Evolutionary conservation across 2,113 vertebrate species (phyloP).

Genomic region (Indri indri): DNA sequence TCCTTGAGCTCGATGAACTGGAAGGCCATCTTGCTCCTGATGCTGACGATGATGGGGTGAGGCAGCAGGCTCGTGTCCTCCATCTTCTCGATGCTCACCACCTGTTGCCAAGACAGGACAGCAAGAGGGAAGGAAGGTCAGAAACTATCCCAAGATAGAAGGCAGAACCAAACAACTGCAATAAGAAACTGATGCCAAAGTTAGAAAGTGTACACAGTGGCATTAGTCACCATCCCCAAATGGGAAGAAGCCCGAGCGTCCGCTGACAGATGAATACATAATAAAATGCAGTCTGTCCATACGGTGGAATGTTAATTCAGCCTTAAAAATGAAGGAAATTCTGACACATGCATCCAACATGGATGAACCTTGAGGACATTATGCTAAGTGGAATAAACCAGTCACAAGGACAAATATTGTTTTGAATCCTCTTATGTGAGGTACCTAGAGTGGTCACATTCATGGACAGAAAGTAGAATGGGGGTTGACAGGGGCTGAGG

Average conservation of each 20-base stretch:
- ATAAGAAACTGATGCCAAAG: not conserved
- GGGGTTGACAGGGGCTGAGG: rapidly evolving
- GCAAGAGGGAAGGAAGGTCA: not conserved
- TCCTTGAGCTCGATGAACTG: conserved; percentile 95
- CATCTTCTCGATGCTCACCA: conserved; percentile 94
- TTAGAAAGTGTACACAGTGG: rapidly evolving
- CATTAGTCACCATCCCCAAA: not conserved
- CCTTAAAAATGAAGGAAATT: not conserved
- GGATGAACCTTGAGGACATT: not conserved
- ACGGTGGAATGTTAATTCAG: not conserved
- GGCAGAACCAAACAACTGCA: not conserved
- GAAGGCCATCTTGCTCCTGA: conserved; percentile 94
- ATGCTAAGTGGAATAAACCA: not conserved
- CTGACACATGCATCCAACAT: not conserved
- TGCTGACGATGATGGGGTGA: conserved; percentile 93
- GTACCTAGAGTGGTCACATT: not conserved
- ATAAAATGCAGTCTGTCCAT: not conserved
- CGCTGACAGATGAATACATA: too few relatives aligned
- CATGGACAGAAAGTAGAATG: not conserved
- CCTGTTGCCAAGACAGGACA: conserved; percentile 80
- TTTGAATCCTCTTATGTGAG: not conserved
- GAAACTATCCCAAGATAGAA: not conserved
- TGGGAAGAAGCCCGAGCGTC: not conserved
- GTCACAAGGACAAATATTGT: not conserved
- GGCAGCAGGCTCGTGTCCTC: conserved; percentile 94